A percentile compares a stretch with the other conserved stretches of the same genome.
Evolutionary conservation across 2,113 vertebrate genomes (phyloP).

Genomic region (Tylochromis polylepis): DNA sequence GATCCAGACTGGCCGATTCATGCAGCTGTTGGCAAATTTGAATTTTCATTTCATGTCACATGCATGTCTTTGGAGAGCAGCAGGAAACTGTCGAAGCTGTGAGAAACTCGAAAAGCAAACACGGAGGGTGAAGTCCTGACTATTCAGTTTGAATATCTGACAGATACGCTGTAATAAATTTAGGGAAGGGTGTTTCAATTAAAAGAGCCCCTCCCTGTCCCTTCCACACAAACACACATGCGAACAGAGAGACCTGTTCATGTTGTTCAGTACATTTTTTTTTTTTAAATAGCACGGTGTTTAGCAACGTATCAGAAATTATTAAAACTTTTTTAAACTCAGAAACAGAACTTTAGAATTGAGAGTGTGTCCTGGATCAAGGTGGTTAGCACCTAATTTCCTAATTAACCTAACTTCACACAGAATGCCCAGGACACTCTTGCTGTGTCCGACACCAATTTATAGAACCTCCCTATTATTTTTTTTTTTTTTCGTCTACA

Average conservation of each 20-base stretch:
- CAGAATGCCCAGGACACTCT: neutral
- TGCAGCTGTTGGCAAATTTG: constrained; percentile 4
- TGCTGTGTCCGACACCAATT: neutral
- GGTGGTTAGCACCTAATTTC: neutral
- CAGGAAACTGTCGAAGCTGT: neutral
- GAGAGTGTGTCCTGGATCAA: neutral
- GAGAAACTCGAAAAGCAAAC: neutral
- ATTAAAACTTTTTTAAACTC: fast-evolving
- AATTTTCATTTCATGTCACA: constrained; percentile 22
- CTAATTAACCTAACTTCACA: neutral
- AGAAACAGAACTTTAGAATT: neutral
- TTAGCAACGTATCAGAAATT: neutral
- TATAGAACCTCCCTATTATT: neutral
- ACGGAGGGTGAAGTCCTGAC: neutral
- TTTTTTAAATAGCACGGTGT: neutral
- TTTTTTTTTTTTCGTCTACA: neutral
- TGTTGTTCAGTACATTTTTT: neutral
- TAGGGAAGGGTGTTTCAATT: neutral
- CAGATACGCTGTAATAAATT: neutral
- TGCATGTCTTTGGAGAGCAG: constrained; percentile 2
- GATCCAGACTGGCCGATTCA: neutral
- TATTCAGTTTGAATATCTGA: neutral
- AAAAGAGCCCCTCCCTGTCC: neutral
- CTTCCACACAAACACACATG: neutral
- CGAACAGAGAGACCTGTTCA: neutral